Evolutionary conservation across 2,888 invertebrate genomes (phyloP).

Genomic region (Lepidochrysops patricia): DNA sequence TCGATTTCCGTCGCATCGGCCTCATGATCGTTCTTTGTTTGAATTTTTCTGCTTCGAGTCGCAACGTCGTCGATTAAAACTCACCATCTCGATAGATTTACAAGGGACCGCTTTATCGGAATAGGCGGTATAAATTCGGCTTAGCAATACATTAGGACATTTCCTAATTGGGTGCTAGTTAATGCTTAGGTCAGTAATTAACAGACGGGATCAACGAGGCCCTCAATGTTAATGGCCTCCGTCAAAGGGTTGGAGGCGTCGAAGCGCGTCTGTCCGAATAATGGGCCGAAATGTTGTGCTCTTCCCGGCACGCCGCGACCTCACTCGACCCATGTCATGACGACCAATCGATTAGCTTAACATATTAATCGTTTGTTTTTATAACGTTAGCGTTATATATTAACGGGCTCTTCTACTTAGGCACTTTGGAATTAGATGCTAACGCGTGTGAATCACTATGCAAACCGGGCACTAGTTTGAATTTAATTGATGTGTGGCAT

Average conservation of each 20-base stretch:
- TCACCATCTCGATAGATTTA: conserved; percentile 37
- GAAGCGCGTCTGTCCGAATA: conserved; percentile 69
- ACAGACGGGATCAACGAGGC: conserved; percentile 66
- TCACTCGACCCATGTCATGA: conserved; percentile 64
- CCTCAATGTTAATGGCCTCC: conserved; percentile 68
- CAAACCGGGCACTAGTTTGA: not conserved
- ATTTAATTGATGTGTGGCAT: not conserved
- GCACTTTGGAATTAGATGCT: not conserved
- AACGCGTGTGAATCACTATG: not conserved
- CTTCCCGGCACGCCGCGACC: conserved; percentile 46
- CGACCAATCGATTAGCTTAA: conserved; percentile 63
- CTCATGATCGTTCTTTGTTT: conserved; percentile 47
- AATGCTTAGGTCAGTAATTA: conserved; percentile 65
- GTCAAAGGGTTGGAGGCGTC: conserved; percentile 70
- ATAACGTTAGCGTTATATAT: not conserved
- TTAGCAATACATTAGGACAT: conserved; percentile 14
- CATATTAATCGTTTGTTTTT: conserved; percentile 26
- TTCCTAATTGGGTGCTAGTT: conserved; percentile 39
- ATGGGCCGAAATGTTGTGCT: conserved; percentile 51
- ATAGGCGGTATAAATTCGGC: conserved; percentile 26
- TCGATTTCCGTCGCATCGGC: conserved; percentile 50
- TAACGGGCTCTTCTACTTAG: not conserved
- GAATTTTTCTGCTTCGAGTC: conserved; percentile 44
- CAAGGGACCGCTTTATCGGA: conserved; percentile 19
- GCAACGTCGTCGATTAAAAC: conserved; percentile 52